Percentiles rank a stretch among this genome's conserved stretches.
These are phyloP conservation scores for Lagocephalus sceleratus DNA, from an alignment of 2,797 vertebrate species.

Conservation along the genomic window DNA sequence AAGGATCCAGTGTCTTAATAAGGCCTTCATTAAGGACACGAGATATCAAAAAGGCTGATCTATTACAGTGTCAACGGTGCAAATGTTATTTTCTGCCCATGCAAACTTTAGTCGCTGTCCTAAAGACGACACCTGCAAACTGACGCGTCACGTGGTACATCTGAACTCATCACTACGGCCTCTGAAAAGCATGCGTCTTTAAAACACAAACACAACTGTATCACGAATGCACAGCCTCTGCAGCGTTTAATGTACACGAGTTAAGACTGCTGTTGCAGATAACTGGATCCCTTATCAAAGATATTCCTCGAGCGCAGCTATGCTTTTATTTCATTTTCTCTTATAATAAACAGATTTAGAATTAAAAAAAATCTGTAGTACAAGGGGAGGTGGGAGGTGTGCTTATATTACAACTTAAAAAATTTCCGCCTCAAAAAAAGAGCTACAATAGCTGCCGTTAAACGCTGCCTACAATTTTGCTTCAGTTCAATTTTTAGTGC, in stretches of 20 bases:
- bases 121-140: not conserved
- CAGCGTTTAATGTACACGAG: not conserved
- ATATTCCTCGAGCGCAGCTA: constrained; percentile 7
- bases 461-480: constrained; percentile 16
- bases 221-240: not conserved
- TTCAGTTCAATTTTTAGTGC: constrained; percentile 42
- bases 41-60: not conserved
- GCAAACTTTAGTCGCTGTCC: no score
- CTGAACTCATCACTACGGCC: not conserved
- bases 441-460: constrained; percentile 54
- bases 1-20: constrained; percentile 6
- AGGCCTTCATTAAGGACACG: constrained; percentile 10
- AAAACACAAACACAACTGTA: not conserved
- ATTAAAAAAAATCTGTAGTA: no score
- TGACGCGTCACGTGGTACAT: not conserved
- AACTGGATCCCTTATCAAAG: constrained; percentile 4
- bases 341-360: no score
- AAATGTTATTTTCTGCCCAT: not conserved
- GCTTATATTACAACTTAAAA: constrained; percentile 13
- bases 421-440: constrained; percentile 8
- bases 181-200: not conserved
- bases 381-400: constrained; percentile 1
- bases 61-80: constrained; percentile 2
- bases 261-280: not conserved
- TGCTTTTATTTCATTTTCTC: no score